A percentile compares a stretch with the other conserved stretches of the same genome.
These are phyloP conservation scores for Pangasius djambal DNA, from an alignment of 2,797 vertebrate genomes.

Conservation along the genomic window DNA sequence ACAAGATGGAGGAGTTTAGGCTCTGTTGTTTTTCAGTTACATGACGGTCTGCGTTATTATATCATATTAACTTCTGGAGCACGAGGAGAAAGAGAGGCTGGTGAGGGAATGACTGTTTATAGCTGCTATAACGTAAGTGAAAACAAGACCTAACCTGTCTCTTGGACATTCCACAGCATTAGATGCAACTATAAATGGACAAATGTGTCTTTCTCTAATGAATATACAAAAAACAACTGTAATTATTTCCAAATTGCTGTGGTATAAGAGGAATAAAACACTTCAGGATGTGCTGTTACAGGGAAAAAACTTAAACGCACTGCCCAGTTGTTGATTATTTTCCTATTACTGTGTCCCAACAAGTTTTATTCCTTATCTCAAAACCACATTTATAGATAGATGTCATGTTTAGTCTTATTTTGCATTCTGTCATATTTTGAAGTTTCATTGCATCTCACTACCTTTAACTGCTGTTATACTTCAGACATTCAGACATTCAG, in stretches of 20 bases:
- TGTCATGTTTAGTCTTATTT: neutral
- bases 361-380: neutral
- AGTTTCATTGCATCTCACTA: too few species aligned
- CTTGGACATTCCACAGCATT: neutral
- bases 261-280: too few species aligned
- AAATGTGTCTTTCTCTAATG: neutral
- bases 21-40: neutral
- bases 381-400: neutral
- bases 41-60: neutral
- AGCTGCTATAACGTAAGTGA: neutral
- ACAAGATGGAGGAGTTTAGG: neutral
- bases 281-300: neutral
- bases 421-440: too few species aligned
- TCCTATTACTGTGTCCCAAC: neutral
- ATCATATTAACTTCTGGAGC: neutral
- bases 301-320: too few species aligned
- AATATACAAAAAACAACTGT: too few species aligned
- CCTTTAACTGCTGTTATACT: too few species aligned
- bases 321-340: neutral
- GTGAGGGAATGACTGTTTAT: neutral
- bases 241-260: neutral
- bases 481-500: too few species aligned
- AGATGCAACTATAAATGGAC: neutral
- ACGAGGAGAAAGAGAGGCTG: neutral
- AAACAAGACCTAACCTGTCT: neutral